Conservation (phyloP, 2,888 invertebrate genomes). For the Malacosoma neustria region DNA sequence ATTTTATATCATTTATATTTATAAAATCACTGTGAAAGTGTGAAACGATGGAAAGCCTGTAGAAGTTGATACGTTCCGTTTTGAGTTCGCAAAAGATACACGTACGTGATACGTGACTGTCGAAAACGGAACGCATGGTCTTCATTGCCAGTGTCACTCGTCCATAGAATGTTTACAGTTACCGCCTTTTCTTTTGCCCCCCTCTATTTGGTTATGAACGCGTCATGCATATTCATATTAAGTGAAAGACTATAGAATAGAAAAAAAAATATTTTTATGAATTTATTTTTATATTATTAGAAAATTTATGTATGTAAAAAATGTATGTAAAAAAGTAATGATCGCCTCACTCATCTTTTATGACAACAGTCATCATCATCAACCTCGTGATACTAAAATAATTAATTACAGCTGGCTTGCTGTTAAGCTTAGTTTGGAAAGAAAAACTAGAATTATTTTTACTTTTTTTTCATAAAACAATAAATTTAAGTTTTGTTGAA, state of each 20-base stretch:
- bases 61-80: conserved; percentile 16
- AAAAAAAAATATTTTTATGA: background rate
- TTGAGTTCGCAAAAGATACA: conserved; percentile 34
- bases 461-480: too few relatives aligned
- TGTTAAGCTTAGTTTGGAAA: too few relatives aligned
- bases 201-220: conserved; percentile 43
- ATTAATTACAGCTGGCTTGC: too few relatives aligned
- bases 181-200: conserved; percentile 44
- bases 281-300: background rate
- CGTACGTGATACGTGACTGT: conserved; percentile 57
- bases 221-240: conserved; percentile 54
- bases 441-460: too few relatives aligned
- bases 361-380: too few relatives aligned
- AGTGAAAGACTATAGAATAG: conserved; percentile 38
- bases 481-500: too few relatives aligned
- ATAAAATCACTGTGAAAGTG: too few relatives aligned
- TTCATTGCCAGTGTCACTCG: conserved; percentile 64
- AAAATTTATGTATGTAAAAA: background rate
- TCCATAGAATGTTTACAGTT: conserved; percentile 64
- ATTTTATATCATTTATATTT: too few relatives aligned
- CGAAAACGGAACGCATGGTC: conserved; percentile 42
- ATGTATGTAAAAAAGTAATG: too few relatives aligned
- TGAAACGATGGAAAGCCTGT: conserved; percentile 52
- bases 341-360: too few relatives aligned
- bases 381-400: too few relatives aligned